Base-by-base conservation (phyloP, 2,888 invertebrate species). In the Noctua pronuba region DNA sequence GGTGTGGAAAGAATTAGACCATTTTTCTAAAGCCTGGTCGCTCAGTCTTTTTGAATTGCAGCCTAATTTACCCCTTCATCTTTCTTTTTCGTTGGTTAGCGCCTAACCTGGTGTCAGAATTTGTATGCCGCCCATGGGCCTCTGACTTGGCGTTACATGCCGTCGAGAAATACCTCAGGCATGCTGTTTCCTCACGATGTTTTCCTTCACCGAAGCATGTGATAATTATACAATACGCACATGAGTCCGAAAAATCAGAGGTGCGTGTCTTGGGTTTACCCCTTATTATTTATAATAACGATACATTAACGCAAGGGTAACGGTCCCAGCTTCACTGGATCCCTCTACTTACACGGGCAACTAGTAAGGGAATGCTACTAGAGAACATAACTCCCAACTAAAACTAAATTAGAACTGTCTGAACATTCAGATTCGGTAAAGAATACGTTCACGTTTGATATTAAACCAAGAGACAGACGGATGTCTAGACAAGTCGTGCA, bases 381-480 rank as follows among this genome's bases (percentile, higher is more conserved):
- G 28, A 58, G 58, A 31, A 31, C 60, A 31, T 18, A 18, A 18
- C 31, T 28, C 7, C 58, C 28, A 58, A 16, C 58, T 28, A 28
- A 28, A 58, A 18, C 28, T 13, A 58, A 58, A 58, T 58, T 16
- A 28, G 28, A 28, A 2, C 28, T 16, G 58, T 28, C 58, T 28
- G 7, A 28, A 28, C 7, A 28, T n/a, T 65, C n/a, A 41, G 13
- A n/a, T 7, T 16, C 38, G 64, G 16, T 11, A 64, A n/a, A n/a
- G 18, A 49, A 35, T n/a, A n/a, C 6, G 6, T 44, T 13, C 60
- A 28, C 7, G n/a, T 44, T 64, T 64, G 44, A 65, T 65, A 65
- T 65, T 7, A 38, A 77, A 46, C 28, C 18, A 28, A 66, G 77
- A 46, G 77, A 46, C 65, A 38, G 65, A 38, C 35, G 24, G 3